Evolutionary conservation across 2,888 invertebrate species (phyloP), one percentile per base, ranked within the genome.

Genomic region (Liodrosophila aerea): DNA sequence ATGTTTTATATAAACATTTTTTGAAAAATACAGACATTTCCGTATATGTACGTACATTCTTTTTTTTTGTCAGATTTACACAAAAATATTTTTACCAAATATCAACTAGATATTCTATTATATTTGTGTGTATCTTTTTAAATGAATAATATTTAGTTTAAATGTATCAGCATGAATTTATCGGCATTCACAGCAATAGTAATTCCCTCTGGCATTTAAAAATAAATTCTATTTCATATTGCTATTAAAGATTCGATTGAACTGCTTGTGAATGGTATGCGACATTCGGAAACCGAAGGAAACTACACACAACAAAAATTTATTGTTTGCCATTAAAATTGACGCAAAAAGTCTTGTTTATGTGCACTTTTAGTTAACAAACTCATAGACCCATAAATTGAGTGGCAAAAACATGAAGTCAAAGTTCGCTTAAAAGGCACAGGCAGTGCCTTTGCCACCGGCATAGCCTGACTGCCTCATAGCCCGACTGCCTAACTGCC

Each of bases 311-410:
- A 43, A 67, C 45, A 61, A 70, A 61, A 70, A 82, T 78, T 75
- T 75, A 67, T 73, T 76, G 83, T 68, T 65, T 68, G 71, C 73
- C 65, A 85, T 81, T 81, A 85, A 83, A 85, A 80, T 80, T 60
- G 76, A 71, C 65, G 61, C 64, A 66, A 67, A 80, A 66, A 72
- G 84, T 69, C 76, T 76, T 83, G 81, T 81, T 81, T 81, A 85
- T 85, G 81, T 66, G 64, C 73, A 75, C 85, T 85, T 75, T 85
- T 85, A 80, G 78, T 75, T 78, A 75, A 78, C 78, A 77, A 85
- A 77, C 85, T 81, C 77, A 82, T 82, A 82, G 82, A 78, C 83
- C 83, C 85, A 78, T 78, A 80, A 80, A 80, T 80, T 82, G 78
- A 82, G 85, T 64, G 69, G 49, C 78, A 66, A 77, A n/a, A 72